These are phyloP conservation scores for Fistularia tabacaria DNA, from an alignment of 2,797 vertebrate species.

Conservation along the genomic window DNA sequence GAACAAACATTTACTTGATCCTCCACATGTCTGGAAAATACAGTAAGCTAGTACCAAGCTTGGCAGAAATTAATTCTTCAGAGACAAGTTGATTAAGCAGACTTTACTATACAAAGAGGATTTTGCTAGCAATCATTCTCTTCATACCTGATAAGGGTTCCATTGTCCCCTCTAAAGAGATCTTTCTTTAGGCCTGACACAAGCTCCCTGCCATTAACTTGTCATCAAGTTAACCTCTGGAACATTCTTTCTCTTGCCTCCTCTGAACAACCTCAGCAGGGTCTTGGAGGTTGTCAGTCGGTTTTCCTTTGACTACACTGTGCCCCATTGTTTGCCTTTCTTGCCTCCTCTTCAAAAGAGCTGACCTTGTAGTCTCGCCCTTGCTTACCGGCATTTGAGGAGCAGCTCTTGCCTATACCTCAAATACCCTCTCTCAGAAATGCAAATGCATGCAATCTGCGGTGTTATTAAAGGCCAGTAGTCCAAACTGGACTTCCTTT, in stretches of 20 bases:
- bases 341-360: too few relatives aligned
- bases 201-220: slow-evolving; percentile 31
- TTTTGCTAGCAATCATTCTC: slow-evolving; percentile 49
- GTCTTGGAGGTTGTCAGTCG: slow-evolving; percentile 32
- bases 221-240: slow-evolving; percentile 20
- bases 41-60: not conserved
- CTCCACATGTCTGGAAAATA: too few relatives aligned
- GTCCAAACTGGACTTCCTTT: slow-evolving; percentile 13
- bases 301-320: slow-evolving; percentile 11
- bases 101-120: slow-evolving; percentile 44
- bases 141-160: slow-evolving; percentile 52
- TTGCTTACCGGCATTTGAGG: too few relatives aligned
- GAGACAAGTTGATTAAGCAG: slow-evolving; percentile 32
- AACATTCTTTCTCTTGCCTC: slow-evolving; percentile 28
- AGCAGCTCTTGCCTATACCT: too few relatives aligned
- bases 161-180: slow-evolving; percentile 40
- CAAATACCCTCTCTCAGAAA: not conserved
- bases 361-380: too few relatives aligned
- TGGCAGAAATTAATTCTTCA: slow-evolving; percentile 15
- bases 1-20: too few relatives aligned
- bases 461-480: slow-evolving; percentile 34
- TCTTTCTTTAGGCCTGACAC: slow-evolving; percentile 40
- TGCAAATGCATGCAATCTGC: slow-evolving; percentile 31
- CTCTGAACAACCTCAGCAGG: slow-evolving; percentile 1
- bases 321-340: not conserved